Evolutionary conservation across 2,797 vertebrate genomes (phyloP).

Genomic region (Erpetoichthys calabaricus): DNA sequence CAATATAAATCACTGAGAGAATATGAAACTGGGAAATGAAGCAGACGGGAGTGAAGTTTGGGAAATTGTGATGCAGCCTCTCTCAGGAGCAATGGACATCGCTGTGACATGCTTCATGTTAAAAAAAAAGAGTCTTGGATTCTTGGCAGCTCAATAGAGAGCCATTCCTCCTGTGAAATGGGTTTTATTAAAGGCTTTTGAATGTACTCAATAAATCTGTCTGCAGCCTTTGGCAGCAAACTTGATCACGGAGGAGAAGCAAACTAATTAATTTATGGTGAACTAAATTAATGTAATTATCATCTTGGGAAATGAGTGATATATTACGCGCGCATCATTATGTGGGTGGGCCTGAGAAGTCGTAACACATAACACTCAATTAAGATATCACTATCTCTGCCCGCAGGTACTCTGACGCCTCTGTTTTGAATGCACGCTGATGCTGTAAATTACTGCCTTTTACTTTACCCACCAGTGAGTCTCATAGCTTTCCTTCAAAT

Average conservation of each 20-base stretch:
- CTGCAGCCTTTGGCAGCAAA: conserved; percentile 26
- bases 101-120: too few species aligned
- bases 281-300: conserved; percentile 38
- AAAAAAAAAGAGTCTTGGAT: neutral
- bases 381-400: conserved; percentile 6
- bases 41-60: too few species aligned
- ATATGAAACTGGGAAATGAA: neutral
- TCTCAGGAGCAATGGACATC: neutral
- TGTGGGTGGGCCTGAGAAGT: conserved; percentile 16
- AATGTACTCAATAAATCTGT: conserved; percentile 16
- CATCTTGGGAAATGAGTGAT: conserved; percentile 37
- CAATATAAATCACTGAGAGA: neutral
- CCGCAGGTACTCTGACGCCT: neutral
- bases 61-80: neutral
- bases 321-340: conserved; percentile 27
- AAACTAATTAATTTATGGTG: conserved; percentile 39
- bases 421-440: neutral
- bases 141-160: conserved; percentile 23
- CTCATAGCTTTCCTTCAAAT: neutral
- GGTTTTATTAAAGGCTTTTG: conserved; percentile 26
- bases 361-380: conserved; percentile 10
- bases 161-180: conserved; percentile 27
- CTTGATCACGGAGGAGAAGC: conserved; percentile 35
- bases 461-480: neutral
- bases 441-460: neutral